These are phyloP conservation scores for Drosophila mojavensis DNA, from an alignment of 1,140 invertebrate genomes.

Conservation along the genomic window DNA sequence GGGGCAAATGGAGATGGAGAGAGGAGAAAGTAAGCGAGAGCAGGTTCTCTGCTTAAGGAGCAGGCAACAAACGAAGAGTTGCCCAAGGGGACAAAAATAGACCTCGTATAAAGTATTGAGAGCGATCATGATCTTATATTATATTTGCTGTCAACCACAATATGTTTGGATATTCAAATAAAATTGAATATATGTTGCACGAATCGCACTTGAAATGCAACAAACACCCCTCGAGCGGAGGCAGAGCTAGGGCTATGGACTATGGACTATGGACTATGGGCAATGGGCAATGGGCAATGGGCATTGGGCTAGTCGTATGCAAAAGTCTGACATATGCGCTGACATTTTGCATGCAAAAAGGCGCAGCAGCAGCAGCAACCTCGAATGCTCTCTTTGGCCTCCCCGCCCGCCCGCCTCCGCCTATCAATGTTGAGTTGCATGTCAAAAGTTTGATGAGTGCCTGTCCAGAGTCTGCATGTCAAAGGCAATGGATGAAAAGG, in stretches of 20 bases:
- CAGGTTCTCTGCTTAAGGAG: too few relatives aligned
- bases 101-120: too few relatives aligned
- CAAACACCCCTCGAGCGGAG: conserved; percentile 34
- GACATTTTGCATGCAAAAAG: conserved; percentile 82
- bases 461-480: conserved; percentile 72
- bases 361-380: conserved; percentile 47
- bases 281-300: too few relatives aligned
- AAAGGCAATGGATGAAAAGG: conserved; percentile 54
- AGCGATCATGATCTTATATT: too few relatives aligned
- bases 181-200: conserved; percentile 23
- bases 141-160: conserved; percentile 24
- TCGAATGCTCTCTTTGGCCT: conserved; percentile 44
- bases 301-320: conserved; percentile 57
- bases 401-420: background rate
- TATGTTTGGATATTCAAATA: conserved; percentile 41
- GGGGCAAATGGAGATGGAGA: too few relatives aligned
- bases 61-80: too few relatives aligned
- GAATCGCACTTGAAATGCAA: conserved; percentile 21
- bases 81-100: too few relatives aligned
- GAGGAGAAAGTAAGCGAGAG: too few relatives aligned
- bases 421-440: conserved; percentile 54
- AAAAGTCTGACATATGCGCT: conserved; percentile 81
- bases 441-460: conserved; percentile 80
- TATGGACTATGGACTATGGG: too few relatives aligned
- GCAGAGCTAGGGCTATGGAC: background rate